phyloP scores from a whole-genome alignment of 2,113 vertebrate species.

The Lucifuga dentata region DNA sequence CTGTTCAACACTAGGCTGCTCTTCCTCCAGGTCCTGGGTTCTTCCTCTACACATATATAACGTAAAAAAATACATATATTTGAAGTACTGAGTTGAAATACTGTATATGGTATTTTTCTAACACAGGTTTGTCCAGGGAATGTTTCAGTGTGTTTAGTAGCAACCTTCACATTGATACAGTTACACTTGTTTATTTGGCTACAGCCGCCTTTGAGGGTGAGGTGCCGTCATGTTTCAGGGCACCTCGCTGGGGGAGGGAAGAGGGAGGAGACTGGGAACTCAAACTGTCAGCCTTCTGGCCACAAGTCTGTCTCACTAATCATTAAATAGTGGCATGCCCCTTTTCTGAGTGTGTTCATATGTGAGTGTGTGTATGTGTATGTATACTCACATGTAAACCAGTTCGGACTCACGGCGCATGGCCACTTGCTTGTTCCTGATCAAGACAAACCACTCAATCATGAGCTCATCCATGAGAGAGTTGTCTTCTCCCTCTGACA shows the following conservation, averaged over 20 bases:
- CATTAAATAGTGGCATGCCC: conserved; percentile 52
- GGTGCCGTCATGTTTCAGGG: conserved; percentile 47
- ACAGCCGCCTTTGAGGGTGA: conserved; percentile 4
- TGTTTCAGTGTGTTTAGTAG: conserved; percentile 23
- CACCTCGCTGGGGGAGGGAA: conserved; percentile 40
- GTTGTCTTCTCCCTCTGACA: conserved; percentile 89
- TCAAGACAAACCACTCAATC: conserved; percentile 96
- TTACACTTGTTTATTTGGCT: conserved; percentile 16
- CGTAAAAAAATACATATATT: conserved; percentile 14
- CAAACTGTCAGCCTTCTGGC: conserved; percentile 79
- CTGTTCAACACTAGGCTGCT: conserved; percentile 88
- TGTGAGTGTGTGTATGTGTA: conserved; percentile 1
- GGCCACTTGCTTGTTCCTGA: conserved; percentile 94
- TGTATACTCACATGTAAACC: conserved; percentile 71
- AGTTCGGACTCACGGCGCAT: conserved; percentile 92
- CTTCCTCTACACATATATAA: conserved; percentile 80
- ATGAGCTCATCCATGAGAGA: conserved; percentile 84
- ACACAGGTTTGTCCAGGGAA: not conserved
- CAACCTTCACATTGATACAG: conserved; percentile 24
- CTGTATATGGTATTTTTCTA: not conserved
- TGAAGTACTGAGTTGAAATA: too few species aligned
- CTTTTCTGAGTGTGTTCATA: conserved; percentile 18
- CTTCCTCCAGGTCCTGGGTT: conserved; percentile 92
- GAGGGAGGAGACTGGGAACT: conserved; percentile 68
- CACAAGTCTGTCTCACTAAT: conserved; percentile 70